Evolutionary conservation across 2,113 vertebrate species (phyloP), one percentile per base, ranked within the genome.

Genomic region (Solea senegalensis): DNA sequence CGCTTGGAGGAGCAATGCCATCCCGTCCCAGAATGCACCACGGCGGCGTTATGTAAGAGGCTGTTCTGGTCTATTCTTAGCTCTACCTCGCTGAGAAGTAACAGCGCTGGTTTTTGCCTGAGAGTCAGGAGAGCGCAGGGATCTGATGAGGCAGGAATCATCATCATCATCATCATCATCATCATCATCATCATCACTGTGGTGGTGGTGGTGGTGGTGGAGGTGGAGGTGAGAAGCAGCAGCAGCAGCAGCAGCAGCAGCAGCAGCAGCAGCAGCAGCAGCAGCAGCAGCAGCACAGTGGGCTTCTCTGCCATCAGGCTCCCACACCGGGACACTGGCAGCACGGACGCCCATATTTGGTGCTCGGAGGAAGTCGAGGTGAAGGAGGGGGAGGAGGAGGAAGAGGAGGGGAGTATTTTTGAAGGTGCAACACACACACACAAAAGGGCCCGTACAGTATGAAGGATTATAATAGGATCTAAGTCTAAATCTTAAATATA

Each of bases 31-130:
- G 84, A 90, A 91, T 92, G 89, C 90, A 87, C 74, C 15, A 71
- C 45, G 86, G 70, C 70, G 21, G 77, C 52, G 72, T 94, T 94
- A 94, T 91, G 91, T 90, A 94, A 94, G 90, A 88, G 88, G 86
- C 88, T 87, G 91, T 89, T 90, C 90, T 82, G 13, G 64, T 82
- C 92, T 94, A 94, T 93, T 93, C 89, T 93, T 93, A 94, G 93
- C 82, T 58, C 82, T 72, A 90, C 89, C 90, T 92, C 78, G 34
- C 78, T 88, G 88, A 90, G 91, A 88, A 84, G 88, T 80, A 83
- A 76, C 84, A 65, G 86, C 2, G 70, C 76, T 28, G 82, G 69
- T 83, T 21, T 21, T 21, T 83, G 91, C 80, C 86, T 84, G 76
- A 71, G 86, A 90, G 85, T 89, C 88, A 81, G 83, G 82, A 84